phyloP scores from a whole-genome alignment of 2,797 vertebrate genomes.

The Halcyon smyrnensis region DNA sequence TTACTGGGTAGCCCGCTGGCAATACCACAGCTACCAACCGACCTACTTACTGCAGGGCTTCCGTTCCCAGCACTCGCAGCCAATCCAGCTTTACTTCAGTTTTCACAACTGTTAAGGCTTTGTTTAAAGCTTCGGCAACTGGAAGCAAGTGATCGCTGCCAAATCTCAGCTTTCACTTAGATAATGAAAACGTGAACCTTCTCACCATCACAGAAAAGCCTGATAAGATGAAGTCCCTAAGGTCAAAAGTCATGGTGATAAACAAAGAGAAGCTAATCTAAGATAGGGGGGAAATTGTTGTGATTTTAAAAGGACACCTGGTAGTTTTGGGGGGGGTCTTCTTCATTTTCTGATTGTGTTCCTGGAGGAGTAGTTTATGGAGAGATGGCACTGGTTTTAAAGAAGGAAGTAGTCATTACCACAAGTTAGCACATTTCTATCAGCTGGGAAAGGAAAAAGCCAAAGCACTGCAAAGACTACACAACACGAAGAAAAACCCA shows the following conservation, averaged over 20 bases:
- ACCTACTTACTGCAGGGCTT: conserved; percentile 21
- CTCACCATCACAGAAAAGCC: not conserved
- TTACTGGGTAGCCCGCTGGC: not conserved
- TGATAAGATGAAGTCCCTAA: conserved; percentile 8
- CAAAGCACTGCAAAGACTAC: not conserved
- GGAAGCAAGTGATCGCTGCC: not conserved
- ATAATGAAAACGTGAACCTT: conserved; percentile 13
- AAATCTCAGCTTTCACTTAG: conserved; percentile 27
- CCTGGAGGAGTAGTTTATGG: not conserved
- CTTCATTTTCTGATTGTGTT: not conserved
- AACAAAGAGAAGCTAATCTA: not conserved
- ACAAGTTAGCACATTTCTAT: not conserved
- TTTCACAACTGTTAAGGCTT: not conserved
- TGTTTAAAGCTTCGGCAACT: not conserved
- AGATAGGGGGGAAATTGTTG: not conserved
- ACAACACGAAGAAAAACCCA: not conserved
- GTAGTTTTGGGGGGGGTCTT: not conserved
- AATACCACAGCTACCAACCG: not conserved
- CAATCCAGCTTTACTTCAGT: not conserved
- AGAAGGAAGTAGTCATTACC: not conserved
- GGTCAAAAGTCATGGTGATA: not conserved
- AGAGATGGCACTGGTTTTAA: not conserved
- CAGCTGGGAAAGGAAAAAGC: not conserved
- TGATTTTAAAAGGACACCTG: not conserved
- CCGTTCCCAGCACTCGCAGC: conserved; percentile 12